Percentiles rank a stretch among this genome's conserved stretches.
Evolutionary conservation across 2,797 vertebrate genomes (phyloP).

Genomic region (Crypturellus tataupa): DNA sequence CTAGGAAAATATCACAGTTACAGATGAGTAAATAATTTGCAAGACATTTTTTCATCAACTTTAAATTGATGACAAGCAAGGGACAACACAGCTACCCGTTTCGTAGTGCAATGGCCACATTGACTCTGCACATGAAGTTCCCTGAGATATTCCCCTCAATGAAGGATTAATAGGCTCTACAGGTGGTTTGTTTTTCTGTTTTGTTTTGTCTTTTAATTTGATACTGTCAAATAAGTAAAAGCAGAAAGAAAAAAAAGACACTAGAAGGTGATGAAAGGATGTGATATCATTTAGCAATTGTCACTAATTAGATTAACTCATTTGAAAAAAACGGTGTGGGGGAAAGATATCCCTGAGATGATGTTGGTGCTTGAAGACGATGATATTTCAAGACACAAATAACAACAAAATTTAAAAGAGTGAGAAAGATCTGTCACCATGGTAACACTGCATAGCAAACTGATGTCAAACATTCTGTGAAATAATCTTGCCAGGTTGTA

Average conservation of each 20-base stretch:
- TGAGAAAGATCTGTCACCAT: slow-evolving; percentile 10
- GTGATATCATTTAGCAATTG: not conserved
- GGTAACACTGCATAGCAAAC: slow-evolving; percentile 19
- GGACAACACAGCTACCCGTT: not conserved
- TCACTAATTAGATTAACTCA: not conserved
- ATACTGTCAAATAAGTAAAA: not conserved
- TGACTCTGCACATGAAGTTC: not conserved
- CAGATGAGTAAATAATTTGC: not conserved
- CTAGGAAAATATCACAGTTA: not conserved
- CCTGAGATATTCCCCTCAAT: not conserved
- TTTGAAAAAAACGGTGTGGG: not conserved
- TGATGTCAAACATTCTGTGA: slow-evolving; percentile 34
- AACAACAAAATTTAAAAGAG: not conserved
- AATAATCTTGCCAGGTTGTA: slow-evolving; percentile 5
- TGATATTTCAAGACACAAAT: not conserved
- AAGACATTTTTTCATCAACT: not conserved
- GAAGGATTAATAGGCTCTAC: not conserved
- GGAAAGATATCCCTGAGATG: not conserved
- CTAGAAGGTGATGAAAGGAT: not conserved
- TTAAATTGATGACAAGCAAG: rapidly evolving
- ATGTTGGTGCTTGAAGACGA: not conserved
- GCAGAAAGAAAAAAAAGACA: not conserved
- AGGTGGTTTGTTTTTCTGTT: rapidly evolving
- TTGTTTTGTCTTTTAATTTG: not conserved
- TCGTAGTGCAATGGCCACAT: rapidly evolving